Percentiles rank a stretch among this genome's conserved stretches.
phyloP scores from a whole-genome alignment of 2,797 vertebrate species.

The Hemitrygon akajei region DNA sequence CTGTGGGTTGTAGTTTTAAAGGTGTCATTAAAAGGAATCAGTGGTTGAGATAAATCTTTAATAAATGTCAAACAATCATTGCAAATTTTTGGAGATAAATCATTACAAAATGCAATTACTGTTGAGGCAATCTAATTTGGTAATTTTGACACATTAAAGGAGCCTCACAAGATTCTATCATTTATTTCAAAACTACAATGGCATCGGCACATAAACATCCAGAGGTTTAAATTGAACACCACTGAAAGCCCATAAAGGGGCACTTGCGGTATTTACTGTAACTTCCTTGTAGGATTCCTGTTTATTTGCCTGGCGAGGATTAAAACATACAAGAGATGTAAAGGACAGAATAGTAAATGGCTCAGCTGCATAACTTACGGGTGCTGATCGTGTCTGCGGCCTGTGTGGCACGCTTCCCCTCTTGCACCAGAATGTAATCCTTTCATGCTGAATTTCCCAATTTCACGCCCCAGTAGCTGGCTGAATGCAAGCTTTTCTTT shows the following conservation, averaged over 20 bases:
- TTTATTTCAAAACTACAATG: neutral
- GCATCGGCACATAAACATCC: neutral
- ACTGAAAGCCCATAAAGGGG: neutral
- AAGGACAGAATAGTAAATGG: slow-evolving; percentile 15
- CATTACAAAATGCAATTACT: neutral
- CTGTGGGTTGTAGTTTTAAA: too few species aligned
- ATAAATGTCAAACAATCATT: neutral
- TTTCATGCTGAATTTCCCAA: slow-evolving; percentile 23
- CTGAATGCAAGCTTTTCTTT: slow-evolving; percentile 39
- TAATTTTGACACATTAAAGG: neutral
- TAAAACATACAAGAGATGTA: neutral
- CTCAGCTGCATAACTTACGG: slow-evolving; percentile 18
- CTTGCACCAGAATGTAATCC: slow-evolving; percentile 16
- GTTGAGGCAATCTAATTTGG: neutral
- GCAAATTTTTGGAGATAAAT: neutral
- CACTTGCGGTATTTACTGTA: neutral
- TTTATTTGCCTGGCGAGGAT: neutral
- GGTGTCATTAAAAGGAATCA: too few species aligned
- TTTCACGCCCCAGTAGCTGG: slow-evolving; percentile 21
- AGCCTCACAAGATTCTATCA: too few species aligned
- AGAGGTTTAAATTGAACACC: neutral
- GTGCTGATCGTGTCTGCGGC: slow-evolving; percentile 3
- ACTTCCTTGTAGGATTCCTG: neutral
- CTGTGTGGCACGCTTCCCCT: neutral
- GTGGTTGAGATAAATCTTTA: neutral